A percentile compares a stretch with the other conserved stretches of the same genome.
phyloP scores from a whole-genome alignment of 2,888 invertebrate species.

The Zhengitettix transpicula region DNA sequence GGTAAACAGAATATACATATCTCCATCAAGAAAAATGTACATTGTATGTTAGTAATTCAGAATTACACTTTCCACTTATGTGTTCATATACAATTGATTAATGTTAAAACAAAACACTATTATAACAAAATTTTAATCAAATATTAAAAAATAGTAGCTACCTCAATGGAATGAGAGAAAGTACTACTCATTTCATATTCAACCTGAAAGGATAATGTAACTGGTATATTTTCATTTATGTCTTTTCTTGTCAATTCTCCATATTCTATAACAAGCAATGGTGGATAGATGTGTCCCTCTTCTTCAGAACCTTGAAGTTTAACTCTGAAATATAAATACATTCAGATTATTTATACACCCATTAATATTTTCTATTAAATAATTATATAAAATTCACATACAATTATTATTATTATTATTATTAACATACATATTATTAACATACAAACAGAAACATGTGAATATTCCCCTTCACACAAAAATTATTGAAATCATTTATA shows the following conservation, averaged over 20 bases:
- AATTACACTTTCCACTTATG: too few species aligned
- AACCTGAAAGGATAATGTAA: constrained; percentile 25
- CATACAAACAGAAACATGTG: too few species aligned
- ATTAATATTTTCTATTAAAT: too few species aligned
- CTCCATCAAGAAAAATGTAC: too few species aligned
- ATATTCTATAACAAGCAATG: constrained; percentile 40
- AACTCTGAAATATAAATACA: constrained; percentile 17
- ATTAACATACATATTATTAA: too few species aligned
- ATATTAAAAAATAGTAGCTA: constrained; percentile 15
- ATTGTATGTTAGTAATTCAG: too few species aligned
- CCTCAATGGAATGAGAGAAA: constrained; percentile 26
- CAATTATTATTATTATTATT: too few species aligned
- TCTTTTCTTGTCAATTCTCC: constrained; percentile 29
- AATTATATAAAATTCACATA: too few species aligned
- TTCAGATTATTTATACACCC: too few species aligned
- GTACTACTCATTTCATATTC: constrained; percentile 25
- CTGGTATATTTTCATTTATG: constrained; percentile 22
- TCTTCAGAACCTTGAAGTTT: constrained; percentile 25
- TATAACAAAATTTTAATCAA: background rate
- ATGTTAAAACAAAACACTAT: background rate
- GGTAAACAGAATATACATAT: too few species aligned
- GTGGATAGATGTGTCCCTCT: constrained; percentile 41
- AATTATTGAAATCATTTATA: too few species aligned
- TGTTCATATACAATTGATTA: background rate
- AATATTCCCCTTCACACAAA: too few species aligned